Percentiles rank a stretch among this genome's conserved stretches.
Conservation (phyloP, 2,113 vertebrate species). For the Blennius ocellaris region DNA sequence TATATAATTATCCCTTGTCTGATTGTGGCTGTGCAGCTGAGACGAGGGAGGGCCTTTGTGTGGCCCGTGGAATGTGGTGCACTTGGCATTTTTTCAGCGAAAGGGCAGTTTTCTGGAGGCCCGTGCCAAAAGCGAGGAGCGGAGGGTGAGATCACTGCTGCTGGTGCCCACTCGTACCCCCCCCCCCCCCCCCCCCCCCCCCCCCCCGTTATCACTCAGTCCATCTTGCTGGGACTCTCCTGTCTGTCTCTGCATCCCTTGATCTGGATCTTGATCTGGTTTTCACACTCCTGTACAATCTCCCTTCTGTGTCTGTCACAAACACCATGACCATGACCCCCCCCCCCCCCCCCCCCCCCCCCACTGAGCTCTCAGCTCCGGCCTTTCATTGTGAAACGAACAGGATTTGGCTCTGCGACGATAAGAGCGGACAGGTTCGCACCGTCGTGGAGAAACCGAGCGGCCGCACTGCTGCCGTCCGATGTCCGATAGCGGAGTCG, state of each 20-base stretch:
- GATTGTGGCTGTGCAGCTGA: conserved; percentile 73
- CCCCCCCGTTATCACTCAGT: conserved; percentile 46
- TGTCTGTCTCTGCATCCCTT: conserved; percentile 25
- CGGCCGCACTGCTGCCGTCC: not conserved
- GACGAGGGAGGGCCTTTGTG: conserved; percentile 78
- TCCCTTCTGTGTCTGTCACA: conserved; percentile 30
- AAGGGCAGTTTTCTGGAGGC: conserved; percentile 83
- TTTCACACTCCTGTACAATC: conserved; percentile 45
- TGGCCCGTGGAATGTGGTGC: conserved; percentile 78
- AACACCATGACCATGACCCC: not conserved
- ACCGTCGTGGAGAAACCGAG: conserved; percentile 4
- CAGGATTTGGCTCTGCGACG: conserved; percentile 50
- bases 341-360: not conserved
- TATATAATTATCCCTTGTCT: conserved; percentile 81
- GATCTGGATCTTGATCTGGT: conserved; percentile 39
- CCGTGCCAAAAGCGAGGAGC: conserved; percentile 66
- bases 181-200: conserved; percentile 12
- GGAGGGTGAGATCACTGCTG: conserved; percentile 80
- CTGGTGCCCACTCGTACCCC: conserved; percentile 81
- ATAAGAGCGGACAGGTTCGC: conserved; percentile 53
- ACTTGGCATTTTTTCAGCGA: conserved; percentile 84
- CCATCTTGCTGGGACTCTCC: conserved; percentile 41
- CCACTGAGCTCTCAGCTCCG: conserved; percentile 14
- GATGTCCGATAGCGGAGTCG: conserved; percentile 41
- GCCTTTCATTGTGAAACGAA: conserved; percentile 47